phyloP scores from a whole-genome alignment of 2,797 vertebrate species.

The Peromyscus nudipes region DNA sequence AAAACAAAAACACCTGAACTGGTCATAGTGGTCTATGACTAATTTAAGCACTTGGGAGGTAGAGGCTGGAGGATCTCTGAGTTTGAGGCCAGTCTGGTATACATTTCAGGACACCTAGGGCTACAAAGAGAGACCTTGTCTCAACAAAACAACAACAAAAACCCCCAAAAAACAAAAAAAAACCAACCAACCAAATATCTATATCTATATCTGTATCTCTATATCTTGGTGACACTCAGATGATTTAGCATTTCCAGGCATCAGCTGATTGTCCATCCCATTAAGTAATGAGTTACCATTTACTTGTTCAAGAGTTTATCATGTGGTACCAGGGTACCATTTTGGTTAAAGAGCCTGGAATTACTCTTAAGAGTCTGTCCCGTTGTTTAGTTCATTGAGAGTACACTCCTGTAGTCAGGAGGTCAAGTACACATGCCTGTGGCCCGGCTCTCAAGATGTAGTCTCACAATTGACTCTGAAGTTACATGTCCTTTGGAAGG shows the following conservation, averaged over 20 bases:
- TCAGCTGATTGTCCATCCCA: slow-evolving; percentile 24
- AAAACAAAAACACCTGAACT: not conserved
- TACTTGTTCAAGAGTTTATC: slow-evolving; percentile 53
- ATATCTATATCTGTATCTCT: too few relatives aligned
- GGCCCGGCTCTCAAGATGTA: not conserved
- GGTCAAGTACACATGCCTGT: not conserved
- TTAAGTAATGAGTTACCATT: slow-evolving; percentile 35
- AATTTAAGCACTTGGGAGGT: not conserved
- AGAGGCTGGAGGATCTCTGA: not conserved
- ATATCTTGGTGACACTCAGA: not conserved
- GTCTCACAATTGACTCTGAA: not conserved
- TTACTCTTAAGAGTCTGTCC: not conserved
- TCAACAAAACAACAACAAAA: too few relatives aligned
- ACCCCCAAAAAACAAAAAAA: too few relatives aligned
- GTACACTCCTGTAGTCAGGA: not conserved
- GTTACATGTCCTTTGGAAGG: slow-evolving; percentile 15
- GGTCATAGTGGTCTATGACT: not conserved
- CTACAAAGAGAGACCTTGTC: not conserved
- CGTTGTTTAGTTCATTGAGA: slow-evolving; percentile 26
- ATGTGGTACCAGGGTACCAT: not conserved
- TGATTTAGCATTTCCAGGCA: slow-evolving; percentile 56
- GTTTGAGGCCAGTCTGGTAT: not conserved
- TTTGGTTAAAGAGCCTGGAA: slow-evolving; percentile 53
- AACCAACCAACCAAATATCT: too few relatives aligned
- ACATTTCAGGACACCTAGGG: not conserved